Base-by-base conservation (phyloP, 2,113 vertebrate species). In the Picathartes gymnocephalus region DNA sequence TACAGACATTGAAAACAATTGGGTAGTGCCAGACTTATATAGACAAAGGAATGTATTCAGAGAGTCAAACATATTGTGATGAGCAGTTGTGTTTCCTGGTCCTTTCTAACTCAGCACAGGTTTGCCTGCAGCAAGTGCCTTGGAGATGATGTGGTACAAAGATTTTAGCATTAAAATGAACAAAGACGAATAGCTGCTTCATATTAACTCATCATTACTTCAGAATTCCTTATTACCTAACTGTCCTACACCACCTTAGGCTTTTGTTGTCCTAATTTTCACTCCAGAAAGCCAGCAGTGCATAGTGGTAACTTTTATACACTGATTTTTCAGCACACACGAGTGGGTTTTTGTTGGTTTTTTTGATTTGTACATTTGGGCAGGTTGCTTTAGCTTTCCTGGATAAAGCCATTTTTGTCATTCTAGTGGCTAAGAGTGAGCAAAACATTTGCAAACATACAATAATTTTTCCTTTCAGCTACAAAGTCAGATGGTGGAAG, bases 301-400 rank as follows among this genome's bases (percentile, higher is more conserved):
- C 18, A 22, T 7, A 85, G 8, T 23, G 14, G 27, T 47, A 88
- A n/a, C 16, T 54, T 92, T 57, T 17, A 23, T 13, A 35, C 4
- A 4, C 11, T 47, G 17, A 31, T 73, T 64, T 74, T 88, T 83
- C 58, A 80, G 15, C 18, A 28, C 11, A 70, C 0, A 0, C 12
- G 23, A 48, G n/a, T 2, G 2, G 6, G 2, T 8, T 27, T 22
- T 48, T 4, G 19, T 33, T 54, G 8, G 1, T 1, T 18, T 1
- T 74, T 82, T 40, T 11, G 2, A 6, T 37, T 71, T 57, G 9
- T 12, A 1, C 0, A 25, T 74, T 86, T 6, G 11, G 20, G 11
- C 18, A 19, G 1, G 3, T 12, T 30, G 24, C 64, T 85, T 48
- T 17, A 48, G 16, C 14, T 15, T 50, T 8, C 16, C 25, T 70